Evolutionary conservation across 2,888 invertebrate species (phyloP), one percentile per base, ranked within the genome.

Genomic region (Leptura quadrifasciata): DNA sequence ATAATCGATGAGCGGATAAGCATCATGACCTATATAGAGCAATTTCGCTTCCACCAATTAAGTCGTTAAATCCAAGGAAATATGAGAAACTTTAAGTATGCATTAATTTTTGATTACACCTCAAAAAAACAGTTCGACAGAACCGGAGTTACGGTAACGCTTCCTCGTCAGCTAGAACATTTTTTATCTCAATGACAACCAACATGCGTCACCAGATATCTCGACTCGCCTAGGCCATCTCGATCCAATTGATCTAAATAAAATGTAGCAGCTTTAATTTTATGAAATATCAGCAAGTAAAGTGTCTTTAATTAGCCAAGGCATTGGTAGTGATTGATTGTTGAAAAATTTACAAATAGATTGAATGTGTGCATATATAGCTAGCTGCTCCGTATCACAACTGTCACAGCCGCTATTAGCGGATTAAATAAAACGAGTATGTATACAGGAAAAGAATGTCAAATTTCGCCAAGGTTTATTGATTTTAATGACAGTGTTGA

Each of bases 291-390:
- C 57, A 58, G 39, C 17, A 69, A 58, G 67, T 52, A 52, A 65
- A 39, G 39, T n/a, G 17, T 52, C 4, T 70, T 65, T 79, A 77
- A 77, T 79, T 77, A 76, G 54, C 47, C 77, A 73, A 77, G 79
- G 65, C 74, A 76, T 73, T 69, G 57, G 24, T 39, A 27, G 63
- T 77, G 74, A 79, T 77, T 77, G 76, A 79, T 79, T 69, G 57
- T 63, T 57, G 52, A 54, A 77, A 77, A 77, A 64, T 52, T 72
- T 17, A 55, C 71, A 72, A 68, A 68, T 74, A 74, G 72, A 76
- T 72, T 70, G 67, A 76, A 71, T 52, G 63, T 47, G 55, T 60
- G 65, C 60, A 61, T 63, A 55, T 64, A 47, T 9, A 21, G n/a
- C n/a, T n/a, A n/a, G 64, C 70, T 58, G 58, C 47, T 12, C 15